Evolutionary conservation across 2,888 invertebrate species (phyloP).

Genomic region (Drosophila tanythrix): DNA sequence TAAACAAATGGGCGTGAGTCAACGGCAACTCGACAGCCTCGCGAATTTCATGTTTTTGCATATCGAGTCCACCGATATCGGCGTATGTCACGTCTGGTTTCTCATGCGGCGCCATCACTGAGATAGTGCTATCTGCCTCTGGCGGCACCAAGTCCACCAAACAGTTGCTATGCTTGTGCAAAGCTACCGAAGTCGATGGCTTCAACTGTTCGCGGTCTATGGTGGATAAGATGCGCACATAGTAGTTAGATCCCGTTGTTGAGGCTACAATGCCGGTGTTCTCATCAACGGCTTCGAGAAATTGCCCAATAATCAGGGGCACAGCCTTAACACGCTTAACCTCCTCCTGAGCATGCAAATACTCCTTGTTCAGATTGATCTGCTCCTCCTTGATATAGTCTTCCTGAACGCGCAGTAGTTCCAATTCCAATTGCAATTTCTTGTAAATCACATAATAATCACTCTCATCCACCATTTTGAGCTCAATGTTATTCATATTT

Average conservation of each 20-base stretch:
- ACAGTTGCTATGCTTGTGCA: slow-evolving; percentile 99
- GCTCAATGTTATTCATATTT: slow-evolving; percentile 15
- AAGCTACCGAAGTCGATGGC: slow-evolving; percentile 99
- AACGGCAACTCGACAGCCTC: slow-evolving; percentile 99
- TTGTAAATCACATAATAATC: slow-evolving; percentile 98
- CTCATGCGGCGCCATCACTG: slow-evolving; percentile 98
- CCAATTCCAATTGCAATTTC: slow-evolving; percentile 97
- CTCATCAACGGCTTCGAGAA: slow-evolving; percentile 99
- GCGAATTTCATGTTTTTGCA: slow-evolving; percentile 99
- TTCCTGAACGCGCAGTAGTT: slow-evolving; percentile 99
- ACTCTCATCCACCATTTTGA: slow-evolving; percentile 89
- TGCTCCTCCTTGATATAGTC: slow-evolving; percentile 99
- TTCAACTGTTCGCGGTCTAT: slow-evolving; percentile 98
- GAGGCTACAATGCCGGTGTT: slow-evolving; percentile 99
- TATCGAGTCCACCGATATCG: slow-evolving; percentile 99
- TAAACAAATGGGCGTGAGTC: slow-evolving; percentile 98
- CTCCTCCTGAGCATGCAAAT: slow-evolving; percentile 98
- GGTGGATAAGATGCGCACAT: slow-evolving; percentile 90
- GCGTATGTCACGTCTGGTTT: slow-evolving; percentile 98
- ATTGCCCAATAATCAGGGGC: slow-evolving; percentile 99
- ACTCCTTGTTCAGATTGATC: slow-evolving; percentile 98
- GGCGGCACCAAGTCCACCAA: slow-evolving; percentile 99
- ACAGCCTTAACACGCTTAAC: slow-evolving; percentile 99
- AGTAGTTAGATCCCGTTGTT: slow-evolving; percentile 93
- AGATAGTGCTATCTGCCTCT: slow-evolving; percentile 99